Evolutionary conservation across 2,113 vertebrate species (phyloP).

Genomic region (Hyperopisus bebe): DNA sequence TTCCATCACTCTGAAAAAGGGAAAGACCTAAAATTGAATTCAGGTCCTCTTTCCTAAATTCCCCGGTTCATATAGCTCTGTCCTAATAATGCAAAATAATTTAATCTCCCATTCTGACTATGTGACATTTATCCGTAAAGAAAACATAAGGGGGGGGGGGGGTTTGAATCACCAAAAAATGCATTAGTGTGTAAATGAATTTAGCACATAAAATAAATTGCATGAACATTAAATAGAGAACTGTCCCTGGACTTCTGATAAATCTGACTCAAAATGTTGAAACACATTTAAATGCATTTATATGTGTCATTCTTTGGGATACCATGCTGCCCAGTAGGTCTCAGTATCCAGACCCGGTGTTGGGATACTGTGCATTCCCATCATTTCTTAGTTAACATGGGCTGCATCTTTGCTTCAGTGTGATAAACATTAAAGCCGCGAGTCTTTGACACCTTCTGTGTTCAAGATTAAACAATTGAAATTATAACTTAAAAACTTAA

Average conservation of each 20-base stretch:
- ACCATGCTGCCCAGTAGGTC: too few relatives aligned
- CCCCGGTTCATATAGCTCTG: background rate
- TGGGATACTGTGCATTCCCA: background rate
- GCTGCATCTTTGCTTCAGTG: background rate
- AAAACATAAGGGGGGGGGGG: background rate
- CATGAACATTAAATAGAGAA: background rate
- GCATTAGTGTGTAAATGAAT: background rate
- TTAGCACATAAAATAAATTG: background rate
- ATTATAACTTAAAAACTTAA: background rate
- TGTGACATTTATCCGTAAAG: background rate
- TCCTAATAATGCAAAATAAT: background rate
- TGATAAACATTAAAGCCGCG: background rate
- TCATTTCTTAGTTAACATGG: background rate
- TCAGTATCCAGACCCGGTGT: background rate
- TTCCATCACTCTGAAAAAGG: background rate
- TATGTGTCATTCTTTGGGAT: background rate
- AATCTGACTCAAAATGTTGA: background rate
- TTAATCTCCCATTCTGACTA: background rate
- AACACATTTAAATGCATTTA: background rate
- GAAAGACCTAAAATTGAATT: background rate
- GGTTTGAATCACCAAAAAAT: background rate
- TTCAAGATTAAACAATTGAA: background rate
- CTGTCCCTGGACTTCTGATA: background rate
- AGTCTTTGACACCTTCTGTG: background rate
- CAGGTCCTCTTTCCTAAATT: background rate